Evolutionary conservation across 2,113 vertebrate genomes (phyloP).

Genomic region (Archocentrus centrarchus): DNA sequence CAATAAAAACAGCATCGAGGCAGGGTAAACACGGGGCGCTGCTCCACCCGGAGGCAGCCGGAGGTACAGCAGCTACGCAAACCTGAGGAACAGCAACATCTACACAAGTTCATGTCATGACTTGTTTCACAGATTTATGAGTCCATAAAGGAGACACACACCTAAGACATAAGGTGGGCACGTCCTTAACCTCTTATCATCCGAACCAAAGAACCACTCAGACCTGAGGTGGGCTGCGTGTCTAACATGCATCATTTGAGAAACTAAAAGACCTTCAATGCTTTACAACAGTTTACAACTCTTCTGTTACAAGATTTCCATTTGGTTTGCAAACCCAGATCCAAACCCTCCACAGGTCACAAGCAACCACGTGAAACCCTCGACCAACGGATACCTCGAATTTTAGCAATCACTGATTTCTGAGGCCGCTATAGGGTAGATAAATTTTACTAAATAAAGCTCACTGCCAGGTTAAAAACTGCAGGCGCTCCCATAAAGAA

Average conservation of each 20-base stretch:
- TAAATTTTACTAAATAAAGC: too few species aligned
- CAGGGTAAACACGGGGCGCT: neutral
- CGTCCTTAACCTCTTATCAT: too few species aligned
- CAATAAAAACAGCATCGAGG: conserved; percentile 9
- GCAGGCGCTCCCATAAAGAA: too few species aligned
- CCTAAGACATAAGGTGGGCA: neutral
- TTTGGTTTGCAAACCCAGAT: neutral
- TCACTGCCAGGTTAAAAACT: too few species aligned
- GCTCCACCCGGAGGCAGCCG: conserved; percentile 28
- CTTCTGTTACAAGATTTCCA: neutral
- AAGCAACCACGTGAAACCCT: too few species aligned
- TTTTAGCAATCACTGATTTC: neutral
- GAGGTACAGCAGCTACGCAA: neutral
- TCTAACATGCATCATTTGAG: too few species aligned
- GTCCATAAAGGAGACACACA: neutral
- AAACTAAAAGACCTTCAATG: too few species aligned
- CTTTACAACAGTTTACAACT: neutral
- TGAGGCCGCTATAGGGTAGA: neutral
- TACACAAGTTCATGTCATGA: neutral
- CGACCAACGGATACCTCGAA: neutral
- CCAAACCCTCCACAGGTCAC: neutral
- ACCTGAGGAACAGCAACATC: neutral
- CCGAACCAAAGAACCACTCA: too few species aligned
- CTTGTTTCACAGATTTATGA: too few species aligned
- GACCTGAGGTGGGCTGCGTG: too few species aligned